Evolutionary conservation across 2,888 invertebrate genomes (phyloP).

Genomic region (Byasa hedistus): DNA sequence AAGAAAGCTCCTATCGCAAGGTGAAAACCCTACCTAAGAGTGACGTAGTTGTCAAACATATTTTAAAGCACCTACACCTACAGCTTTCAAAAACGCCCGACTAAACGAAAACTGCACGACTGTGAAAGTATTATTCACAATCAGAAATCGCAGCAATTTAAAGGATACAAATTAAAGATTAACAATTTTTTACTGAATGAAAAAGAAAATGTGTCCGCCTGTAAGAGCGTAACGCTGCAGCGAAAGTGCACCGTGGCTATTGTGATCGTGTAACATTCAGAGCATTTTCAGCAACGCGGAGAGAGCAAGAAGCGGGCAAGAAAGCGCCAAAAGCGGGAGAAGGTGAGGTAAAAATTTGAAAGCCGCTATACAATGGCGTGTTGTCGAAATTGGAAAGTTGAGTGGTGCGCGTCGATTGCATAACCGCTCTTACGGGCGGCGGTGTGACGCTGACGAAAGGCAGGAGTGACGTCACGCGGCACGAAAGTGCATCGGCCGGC

Average conservation of each 20-base stretch:
- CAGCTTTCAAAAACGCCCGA: constrained; percentile 46
- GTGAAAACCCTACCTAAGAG: constrained; percentile 64
- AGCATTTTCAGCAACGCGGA: constrained; percentile 70
- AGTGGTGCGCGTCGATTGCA: constrained; percentile 74
- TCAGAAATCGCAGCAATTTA: constrained; percentile 23
- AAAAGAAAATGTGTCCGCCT: constrained; percentile 21
- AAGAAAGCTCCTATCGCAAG: constrained; percentile 67
- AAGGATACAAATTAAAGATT: constrained; percentile 20
- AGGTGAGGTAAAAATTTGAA: constrained; percentile 77
- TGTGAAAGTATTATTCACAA: constrained; percentile 37
- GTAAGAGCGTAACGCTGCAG: constrained; percentile 57
- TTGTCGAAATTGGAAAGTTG: constrained; percentile 80
- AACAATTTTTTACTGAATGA: constrained; percentile 21
- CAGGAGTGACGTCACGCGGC: constrained; percentile 67
- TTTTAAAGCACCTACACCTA: constrained; percentile 42
- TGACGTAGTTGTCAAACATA: constrained; percentile 51
- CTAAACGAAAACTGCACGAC: constrained; percentile 34
- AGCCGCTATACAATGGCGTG: constrained; percentile 78
- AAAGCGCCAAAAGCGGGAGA: constrained; percentile 71
- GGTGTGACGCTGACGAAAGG: constrained; percentile 76
- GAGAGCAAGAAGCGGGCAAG: constrained; percentile 54
- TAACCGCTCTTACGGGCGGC: constrained; percentile 74
- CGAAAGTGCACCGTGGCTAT: constrained; percentile 70
- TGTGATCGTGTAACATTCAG: constrained; percentile 66
- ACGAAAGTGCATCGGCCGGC: constrained; percentile 78